Percentiles rank a stretch among this genome's conserved stretches.
These are phyloP conservation scores for Elephantulus edwardii DNA, from an alignment of 2,113 vertebrate genomes.

Conservation along the genomic window DNA sequence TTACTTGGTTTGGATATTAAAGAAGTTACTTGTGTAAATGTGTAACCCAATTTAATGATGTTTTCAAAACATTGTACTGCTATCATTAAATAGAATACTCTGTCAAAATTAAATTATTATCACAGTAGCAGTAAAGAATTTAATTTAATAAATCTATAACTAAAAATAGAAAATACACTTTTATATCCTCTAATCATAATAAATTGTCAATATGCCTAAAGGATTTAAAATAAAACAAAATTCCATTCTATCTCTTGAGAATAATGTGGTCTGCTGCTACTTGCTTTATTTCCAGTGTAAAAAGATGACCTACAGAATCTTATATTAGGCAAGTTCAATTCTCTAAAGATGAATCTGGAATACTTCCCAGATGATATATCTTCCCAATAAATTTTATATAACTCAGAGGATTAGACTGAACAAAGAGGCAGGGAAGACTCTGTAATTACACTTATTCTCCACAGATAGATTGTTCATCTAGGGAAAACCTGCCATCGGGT, in stretches of 20 bases:
- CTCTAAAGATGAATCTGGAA: conserved; percentile 17
- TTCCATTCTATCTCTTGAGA: conserved; percentile 25
- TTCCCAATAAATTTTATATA: conserved; percentile 36
- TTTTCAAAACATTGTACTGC: conserved; percentile 2
- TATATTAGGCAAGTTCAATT: not conserved
- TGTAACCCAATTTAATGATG: conserved; percentile 13
- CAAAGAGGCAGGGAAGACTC: not conserved
- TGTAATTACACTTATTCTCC: conserved; percentile 6
- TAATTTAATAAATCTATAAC: conserved; percentile 35
- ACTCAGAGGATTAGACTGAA: conserved; percentile 18
- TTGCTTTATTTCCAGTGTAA: not conserved
- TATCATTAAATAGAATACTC: not conserved
- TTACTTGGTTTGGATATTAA: conserved; percentile 46
- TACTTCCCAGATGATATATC: not conserved
- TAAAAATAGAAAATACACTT: conserved; percentile 4
- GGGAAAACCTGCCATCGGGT: not conserved
- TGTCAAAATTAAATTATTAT: conserved; percentile 41
- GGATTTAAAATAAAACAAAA: conserved; percentile 16
- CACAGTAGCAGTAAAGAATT: conserved; percentile 19
- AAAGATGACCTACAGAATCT: conserved; percentile 6
- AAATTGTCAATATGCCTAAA: conserved; percentile 25
- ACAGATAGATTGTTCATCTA: not conserved
- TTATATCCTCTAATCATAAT: not conserved
- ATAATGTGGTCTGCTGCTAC: not conserved
- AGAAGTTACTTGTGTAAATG: conserved; percentile 46